Base-by-base conservation (phyloP, 2,888 invertebrate genomes). In the Spodoptera picta region DNA sequence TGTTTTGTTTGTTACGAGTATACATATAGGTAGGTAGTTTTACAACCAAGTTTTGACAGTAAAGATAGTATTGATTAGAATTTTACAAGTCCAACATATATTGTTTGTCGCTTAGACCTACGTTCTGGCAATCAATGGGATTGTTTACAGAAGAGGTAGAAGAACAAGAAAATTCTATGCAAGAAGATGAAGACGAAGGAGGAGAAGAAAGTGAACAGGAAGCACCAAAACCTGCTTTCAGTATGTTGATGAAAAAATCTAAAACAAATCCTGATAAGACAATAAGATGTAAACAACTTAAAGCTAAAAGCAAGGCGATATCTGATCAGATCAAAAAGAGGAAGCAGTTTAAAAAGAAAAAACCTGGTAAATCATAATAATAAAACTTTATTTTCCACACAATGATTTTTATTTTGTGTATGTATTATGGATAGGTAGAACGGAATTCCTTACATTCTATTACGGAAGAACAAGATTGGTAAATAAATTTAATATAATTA, bases 291-390 rank as follows among this genome's bases (percentile, higher is more conserved):
- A 95, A 95, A 81, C 94, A 95, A 72, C 87, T 94, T 1, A 94
- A 91, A 77, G 92, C 92, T 4, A 93, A 94, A 71, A 92, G 91
- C 76, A 94, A 94, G 78, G 84, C 88, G 3, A 94, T 94, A 63
- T 93, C 93, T 19, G 92, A 92, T 69, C 91, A 94, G 82, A 94
- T 94, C 19, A 94, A 94, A 69, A 94, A 93, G 73, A 87, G 92
- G 64, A 94, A 92, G 80, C 91, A 89, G 54, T 84, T 92, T 41
- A 91, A 90, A 75, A 93, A 91, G 81, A 92, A 90, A 74, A 92
- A 89, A 69, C 83, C 86, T 58, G 75, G 79, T 43, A 91, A 91
- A 80, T 84, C 79, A 60, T 84, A 79, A 82, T 58, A 69, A 83
- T 83, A 84, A 86, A 80, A 73, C 36, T 74, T 68, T 58, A 63